These are phyloP conservation scores for Erythrocercus mccallii DNA, from an alignment of 2,113 vertebrate genomes.

Conservation along the genomic window DNA sequence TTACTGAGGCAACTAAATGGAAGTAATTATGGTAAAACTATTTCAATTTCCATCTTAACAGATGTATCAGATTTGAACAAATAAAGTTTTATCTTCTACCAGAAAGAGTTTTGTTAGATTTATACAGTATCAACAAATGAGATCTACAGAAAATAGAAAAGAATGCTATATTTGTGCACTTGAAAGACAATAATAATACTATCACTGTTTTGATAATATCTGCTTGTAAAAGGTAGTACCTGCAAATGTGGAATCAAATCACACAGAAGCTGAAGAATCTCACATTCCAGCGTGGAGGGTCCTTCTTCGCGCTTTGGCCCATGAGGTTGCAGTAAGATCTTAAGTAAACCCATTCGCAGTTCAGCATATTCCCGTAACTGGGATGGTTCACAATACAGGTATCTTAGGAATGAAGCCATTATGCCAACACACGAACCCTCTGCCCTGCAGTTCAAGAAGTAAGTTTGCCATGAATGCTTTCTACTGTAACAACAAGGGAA, in stretches of 20 bases:
- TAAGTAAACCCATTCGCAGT: constrained; percentile 83
- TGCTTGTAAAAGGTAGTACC: constrained; percentile 62
- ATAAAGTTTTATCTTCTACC: not conserved
- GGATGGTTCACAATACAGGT: constrained; percentile 88
- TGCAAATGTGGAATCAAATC: constrained; percentile 84
- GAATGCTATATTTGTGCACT: not conserved
- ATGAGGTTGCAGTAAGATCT: constrained; percentile 74
- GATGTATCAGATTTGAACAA: not conserved
- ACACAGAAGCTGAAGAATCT: constrained; percentile 79
- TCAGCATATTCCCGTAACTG: constrained; percentile 80
- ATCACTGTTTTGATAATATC: not conserved
- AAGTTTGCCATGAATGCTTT: not conserved
- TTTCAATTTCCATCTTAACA: not conserved
- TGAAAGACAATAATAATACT: not conserved
- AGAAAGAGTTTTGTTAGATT: not conserved
- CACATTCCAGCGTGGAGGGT: constrained; percentile 42
- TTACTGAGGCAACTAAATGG: not conserved
- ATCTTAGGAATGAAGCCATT: constrained; percentile 88
- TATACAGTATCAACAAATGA: not conserved
- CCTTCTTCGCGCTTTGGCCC: not conserved
- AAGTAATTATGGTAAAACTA: not conserved
- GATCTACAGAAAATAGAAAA: not conserved
- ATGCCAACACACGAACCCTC: constrained; percentile 77
- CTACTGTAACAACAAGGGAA: not conserved
- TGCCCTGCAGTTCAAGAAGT: constrained; percentile 68